These are phyloP conservation scores for Druceiella hillmani DNA, from an alignment of 2,888 invertebrate species.

Conservation along the genomic window DNA sequence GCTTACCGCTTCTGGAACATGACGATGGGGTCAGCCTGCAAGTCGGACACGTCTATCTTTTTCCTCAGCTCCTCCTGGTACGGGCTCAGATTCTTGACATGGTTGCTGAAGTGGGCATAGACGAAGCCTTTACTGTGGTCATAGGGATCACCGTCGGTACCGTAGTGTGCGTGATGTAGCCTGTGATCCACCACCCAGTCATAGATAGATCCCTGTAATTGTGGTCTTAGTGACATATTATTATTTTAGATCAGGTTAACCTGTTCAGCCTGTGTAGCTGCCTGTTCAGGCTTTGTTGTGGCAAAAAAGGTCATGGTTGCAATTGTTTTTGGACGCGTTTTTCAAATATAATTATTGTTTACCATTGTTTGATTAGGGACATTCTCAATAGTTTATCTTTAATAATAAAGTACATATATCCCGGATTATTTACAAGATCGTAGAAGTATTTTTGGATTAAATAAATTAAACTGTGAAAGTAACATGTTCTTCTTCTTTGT, in stretches of 20 bases:
- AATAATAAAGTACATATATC: too few species aligned
- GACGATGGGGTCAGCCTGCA: constrained; percentile 70
- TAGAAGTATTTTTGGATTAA: background rate
- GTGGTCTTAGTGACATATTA: constrained; percentile 4
- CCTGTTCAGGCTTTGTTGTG: too few species aligned
- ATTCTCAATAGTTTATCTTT: background rate
- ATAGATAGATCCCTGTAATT: constrained; percentile 69
- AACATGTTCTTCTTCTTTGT: background rate
- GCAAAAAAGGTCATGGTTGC: too few species aligned
- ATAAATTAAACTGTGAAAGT: background rate
- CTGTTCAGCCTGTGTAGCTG: too few species aligned
- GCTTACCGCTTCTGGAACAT: constrained; percentile 75
- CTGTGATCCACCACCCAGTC: constrained; percentile 81
- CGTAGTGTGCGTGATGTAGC: constrained; percentile 73
- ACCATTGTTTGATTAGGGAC: background rate
- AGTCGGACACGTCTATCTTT: constrained; percentile 72
- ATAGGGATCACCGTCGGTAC: constrained; percentile 75
- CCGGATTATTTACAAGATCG: too few species aligned
- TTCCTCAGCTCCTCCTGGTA: constrained; percentile 58
- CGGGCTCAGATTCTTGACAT: constrained; percentile 59
- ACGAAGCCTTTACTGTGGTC: constrained; percentile 75
- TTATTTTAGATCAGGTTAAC: background rate
- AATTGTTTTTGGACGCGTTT: background rate
- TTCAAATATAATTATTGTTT: background rate
- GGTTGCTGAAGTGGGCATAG: constrained; percentile 72